Percentiles rank a stretch among this genome's conserved stretches.
These are phyloP conservation scores for Phania funesta DNA, from an alignment of 2,888 invertebrate genomes.

Conservation along the genomic window DNA sequence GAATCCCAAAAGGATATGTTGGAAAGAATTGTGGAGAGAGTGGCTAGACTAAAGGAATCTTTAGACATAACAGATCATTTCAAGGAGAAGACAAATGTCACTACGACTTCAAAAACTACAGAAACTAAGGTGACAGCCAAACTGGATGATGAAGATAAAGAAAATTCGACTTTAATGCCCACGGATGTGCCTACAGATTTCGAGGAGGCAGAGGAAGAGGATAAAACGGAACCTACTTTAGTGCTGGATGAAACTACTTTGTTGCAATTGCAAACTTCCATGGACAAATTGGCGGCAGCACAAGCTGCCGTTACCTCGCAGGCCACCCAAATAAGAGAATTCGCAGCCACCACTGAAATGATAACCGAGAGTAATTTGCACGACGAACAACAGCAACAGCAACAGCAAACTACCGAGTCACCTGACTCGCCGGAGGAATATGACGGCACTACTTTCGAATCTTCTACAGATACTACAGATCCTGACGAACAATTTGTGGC, in stretches of 20 bases:
- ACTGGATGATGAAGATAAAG: slow-evolving; percentile 14
- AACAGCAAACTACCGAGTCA: slow-evolving; percentile 40
- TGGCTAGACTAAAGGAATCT: slow-evolving; percentile 79
- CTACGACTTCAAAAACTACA: background rate
- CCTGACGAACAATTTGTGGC: slow-evolving; percentile 78
- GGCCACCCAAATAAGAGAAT: slow-evolving; percentile 71
- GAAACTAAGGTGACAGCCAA: background rate
- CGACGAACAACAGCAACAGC: slow-evolving; percentile 42
- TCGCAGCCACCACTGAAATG: slow-evolving; percentile 74
- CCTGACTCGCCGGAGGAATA: slow-evolving; percentile 55
- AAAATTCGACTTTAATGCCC: slow-evolving; percentile 52
- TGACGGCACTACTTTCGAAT: slow-evolving; percentile 70
- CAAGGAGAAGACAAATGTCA: slow-evolving; percentile 50
- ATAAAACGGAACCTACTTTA: slow-evolving; percentile 76
- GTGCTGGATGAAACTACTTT: slow-evolving; percentile 76
- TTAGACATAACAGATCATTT: slow-evolving; percentile 74
- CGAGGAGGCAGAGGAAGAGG: slow-evolving; percentile 14
- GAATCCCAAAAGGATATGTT: slow-evolving; percentile 80
- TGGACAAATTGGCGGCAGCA: slow-evolving; percentile 76
- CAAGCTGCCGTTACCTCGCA: slow-evolving; percentile 73
- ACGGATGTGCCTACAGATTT: slow-evolving; percentile 32
- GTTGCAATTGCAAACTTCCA: slow-evolving; percentile 75
- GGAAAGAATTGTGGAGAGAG: slow-evolving; percentile 79
- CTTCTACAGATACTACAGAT: slow-evolving; percentile 76
- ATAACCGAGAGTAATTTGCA: slow-evolving; percentile 59